phyloP scores from a whole-genome alignment of 2,797 vertebrate genomes.

The Pangasius larnaudii region DNA sequence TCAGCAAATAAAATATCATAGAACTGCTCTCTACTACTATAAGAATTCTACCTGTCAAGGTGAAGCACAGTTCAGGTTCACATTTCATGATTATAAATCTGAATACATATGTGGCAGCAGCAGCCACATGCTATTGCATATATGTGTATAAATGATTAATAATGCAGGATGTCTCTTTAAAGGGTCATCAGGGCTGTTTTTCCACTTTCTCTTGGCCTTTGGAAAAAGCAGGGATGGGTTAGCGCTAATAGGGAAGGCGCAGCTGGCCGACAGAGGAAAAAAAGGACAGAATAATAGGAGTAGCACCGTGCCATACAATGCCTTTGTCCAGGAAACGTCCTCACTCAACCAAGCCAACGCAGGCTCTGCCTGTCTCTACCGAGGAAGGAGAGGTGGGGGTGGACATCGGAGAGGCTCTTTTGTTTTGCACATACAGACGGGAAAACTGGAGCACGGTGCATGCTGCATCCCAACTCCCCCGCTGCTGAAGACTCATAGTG shows the following conservation, averaged over 20 bases:
- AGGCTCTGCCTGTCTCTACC: slow-evolving; percentile 25
- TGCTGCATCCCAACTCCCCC: slow-evolving; percentile 39
- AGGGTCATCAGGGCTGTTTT: slow-evolving; percentile 64
- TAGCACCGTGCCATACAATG: slow-evolving; percentile 40
- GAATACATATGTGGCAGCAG: neutral
- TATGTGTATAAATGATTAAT: neutral
- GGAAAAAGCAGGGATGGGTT: slow-evolving; percentile 43
- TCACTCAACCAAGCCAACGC: slow-evolving; percentile 28
- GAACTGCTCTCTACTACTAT: neutral
- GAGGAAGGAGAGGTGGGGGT: slow-evolving; percentile 38
- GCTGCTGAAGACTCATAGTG: slow-evolving; percentile 47
- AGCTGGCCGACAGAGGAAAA: slow-evolving; percentile 57
- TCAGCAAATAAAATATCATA: neutral
- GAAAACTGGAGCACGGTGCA: slow-evolving; percentile 52
- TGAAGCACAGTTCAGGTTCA: neutral
- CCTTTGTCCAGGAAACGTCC: slow-evolving; percentile 50
- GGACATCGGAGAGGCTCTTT: slow-evolving; percentile 47
- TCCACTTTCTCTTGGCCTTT: slow-evolving; percentile 67
- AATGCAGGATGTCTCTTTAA: slow-evolving; percentile 64
- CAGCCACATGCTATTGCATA: neutral
- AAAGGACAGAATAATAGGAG: slow-evolving; percentile 51
- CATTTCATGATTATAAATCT: neutral
- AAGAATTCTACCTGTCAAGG: neutral
- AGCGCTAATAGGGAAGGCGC: slow-evolving; percentile 40
- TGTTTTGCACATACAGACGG: slow-evolving; percentile 52